Base-by-base conservation (phyloP, 2,888 invertebrate species). In the Dichetophora obliterata region DNA sequence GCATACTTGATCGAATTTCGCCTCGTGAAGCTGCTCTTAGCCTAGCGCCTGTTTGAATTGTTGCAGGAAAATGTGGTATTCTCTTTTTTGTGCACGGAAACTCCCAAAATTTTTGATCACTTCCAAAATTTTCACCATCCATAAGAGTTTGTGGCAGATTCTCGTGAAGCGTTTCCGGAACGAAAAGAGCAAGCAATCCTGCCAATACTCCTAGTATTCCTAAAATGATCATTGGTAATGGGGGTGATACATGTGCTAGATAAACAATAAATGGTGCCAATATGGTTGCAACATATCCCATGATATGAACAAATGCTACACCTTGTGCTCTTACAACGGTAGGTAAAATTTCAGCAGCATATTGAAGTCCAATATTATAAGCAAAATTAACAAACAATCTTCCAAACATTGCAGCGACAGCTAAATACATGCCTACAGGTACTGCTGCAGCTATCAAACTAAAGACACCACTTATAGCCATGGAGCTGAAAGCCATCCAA, bases 311-410 rank as follows among this genome's bases (percentile, higher is more conserved):
- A 11, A 96, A 90, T 0, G 96, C 95, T 0, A 96, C 94, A 0
- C 96, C 96, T 86, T 96, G 96, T 0, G 96, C 96, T 50, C 97
- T 88, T 0, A 97, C 95, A 2, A 96, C 96, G 0, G 97, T 97
- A 0, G 97, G 97, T 14, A 96, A 88, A 8, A 97, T 88, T 87
- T 97, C 96, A 0, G 96, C 96, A 0, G 96, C 96, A 89, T 96
- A 97, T 83, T 96, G 96, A 0, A 97, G 91, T 0, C 96, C 96
- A 80, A 97, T 96, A 88, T 96, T 96, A 89, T 96, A 96, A 0
- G 96, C 95, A 72, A 96, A 95, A 86, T 96, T 96, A n/a, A 96
- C 94, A 81, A 95, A 94, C 81, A 96, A 96, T 31, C 97, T 91
- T 3, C 96, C 96, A 69, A 94, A 90, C 80, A 97, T 94, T 0